Base-by-base conservation (phyloP, 2,113 vertebrate species). In the Apaloderma vittatum region DNA sequence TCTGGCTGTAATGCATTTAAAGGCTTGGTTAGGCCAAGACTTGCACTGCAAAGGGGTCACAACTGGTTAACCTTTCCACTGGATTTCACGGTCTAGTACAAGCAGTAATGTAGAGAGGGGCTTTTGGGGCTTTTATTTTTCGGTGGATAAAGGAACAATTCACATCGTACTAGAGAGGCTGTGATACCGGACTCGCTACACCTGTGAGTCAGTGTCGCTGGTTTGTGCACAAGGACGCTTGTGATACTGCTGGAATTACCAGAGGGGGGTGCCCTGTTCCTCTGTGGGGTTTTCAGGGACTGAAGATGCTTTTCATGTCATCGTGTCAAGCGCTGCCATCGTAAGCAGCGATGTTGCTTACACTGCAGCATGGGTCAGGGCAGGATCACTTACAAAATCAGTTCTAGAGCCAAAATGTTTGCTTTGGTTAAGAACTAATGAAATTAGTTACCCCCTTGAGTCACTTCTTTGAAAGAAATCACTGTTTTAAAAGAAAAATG, bases 231-330 rank as follows among this genome's bases (percentile, higher is more conserved):
- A 86, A n/a, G 37, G 48, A n/a, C 58, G 45, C 23, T 52, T 67
- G n/a, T 81, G 34, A 8, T 66, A 19, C 51, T 76, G 71, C 34
- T 36, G 78, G 12, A 70, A 17, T 80, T 71, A 54, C 20, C 0
- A 36, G 49, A 81, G 58, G 32, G 14, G 13, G 22, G 4, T 86
- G 24, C 40, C 29, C 6, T 0, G 0, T 71, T 87, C 36, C 15
- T 65, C 22, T 46, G 19, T 45, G 30, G 17, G 20, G 1, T 54
- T 82, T 74, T 81, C 1, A 3, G 40, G 29, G 37, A 10, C 52
- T 76, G 49, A 65, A 63, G 52, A 27, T 10, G 18, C 34, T 92
- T 52, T 20, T 9, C 12, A 5, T 9, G 62, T 91, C 16, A 6
- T 78, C 2, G 0, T 77, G 55, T 46, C 8, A 13, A 72, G 13